Evolutionary conservation across 2,113 vertebrate species (phyloP).

Genomic region (Oryzias javanicus): DNA sequence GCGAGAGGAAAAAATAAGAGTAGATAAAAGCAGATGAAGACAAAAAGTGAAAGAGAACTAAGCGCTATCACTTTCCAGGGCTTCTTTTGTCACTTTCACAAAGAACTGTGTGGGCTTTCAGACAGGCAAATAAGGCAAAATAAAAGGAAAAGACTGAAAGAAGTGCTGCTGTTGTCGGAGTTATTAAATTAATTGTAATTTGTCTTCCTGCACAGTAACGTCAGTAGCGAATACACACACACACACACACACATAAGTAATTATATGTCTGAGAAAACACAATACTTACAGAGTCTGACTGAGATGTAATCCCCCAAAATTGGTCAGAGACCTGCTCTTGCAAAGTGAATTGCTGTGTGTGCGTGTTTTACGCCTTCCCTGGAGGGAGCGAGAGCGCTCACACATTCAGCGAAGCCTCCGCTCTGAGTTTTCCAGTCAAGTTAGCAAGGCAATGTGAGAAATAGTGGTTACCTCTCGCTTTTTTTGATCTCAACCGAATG

Average conservation of each 20-base stretch:
- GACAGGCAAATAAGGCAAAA: constrained; percentile 7
- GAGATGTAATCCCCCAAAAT: constrained; percentile 24
- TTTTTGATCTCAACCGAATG: constrained; percentile 6
- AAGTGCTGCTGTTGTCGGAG: neutral
- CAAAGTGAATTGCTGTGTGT: constrained; percentile 10
- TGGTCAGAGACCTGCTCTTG: constrained; percentile 21
- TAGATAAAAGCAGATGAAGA: constrained; percentile 11
- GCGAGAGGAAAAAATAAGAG: neutral
- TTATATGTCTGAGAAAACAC: constrained; percentile 21
- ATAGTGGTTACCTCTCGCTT: constrained; percentile 8
- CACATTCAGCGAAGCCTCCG: constrained; percentile 25
- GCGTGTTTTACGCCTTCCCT: constrained; percentile 2
- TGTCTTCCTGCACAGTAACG: neutral
- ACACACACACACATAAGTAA: neutral
- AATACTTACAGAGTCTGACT: constrained; percentile 12
- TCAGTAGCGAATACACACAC: neutral
- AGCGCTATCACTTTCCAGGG: constrained; percentile 4
- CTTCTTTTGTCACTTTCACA: neutral
- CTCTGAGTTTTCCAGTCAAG: constrained; percentile 26
- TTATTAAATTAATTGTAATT: constrained; percentile 11
- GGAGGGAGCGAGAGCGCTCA: constrained; percentile 8
- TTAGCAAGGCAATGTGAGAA: constrained; percentile 17
- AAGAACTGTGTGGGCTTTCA: constrained; percentile 6
- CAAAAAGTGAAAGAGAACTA: neutral
- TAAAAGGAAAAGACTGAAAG: neutral